A percentile compares a stretch with the other conserved stretches of the same genome.
Conservation (phyloP, 2,888 invertebrate genomes). For the Listrodromus nycthemerus region DNA sequence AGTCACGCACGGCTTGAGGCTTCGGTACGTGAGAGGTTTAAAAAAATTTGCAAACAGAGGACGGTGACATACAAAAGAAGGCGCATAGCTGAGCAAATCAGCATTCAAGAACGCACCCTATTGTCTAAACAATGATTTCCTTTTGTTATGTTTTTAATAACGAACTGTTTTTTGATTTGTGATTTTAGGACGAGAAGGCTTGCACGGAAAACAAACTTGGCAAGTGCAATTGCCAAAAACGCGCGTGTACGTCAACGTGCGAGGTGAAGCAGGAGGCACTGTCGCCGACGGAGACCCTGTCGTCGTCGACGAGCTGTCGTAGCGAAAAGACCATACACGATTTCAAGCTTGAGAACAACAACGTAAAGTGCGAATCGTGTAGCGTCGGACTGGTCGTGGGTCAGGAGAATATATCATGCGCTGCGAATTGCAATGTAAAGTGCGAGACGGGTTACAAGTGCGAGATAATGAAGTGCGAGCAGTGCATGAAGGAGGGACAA, state of each 20-base stretch:
- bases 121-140: not conserved
- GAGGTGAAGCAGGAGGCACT: constrained; percentile 82
- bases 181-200: constrained; percentile 77
- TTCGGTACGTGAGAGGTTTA: too few species aligned
- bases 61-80: too few species aligned
- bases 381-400: constrained; percentile 79
- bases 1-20: too few species aligned
- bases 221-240: constrained; percentile 80
- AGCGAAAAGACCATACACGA: constrained; percentile 68
- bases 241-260: constrained; percentile 80
- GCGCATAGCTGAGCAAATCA: too few species aligned
- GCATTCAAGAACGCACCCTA: too few species aligned
- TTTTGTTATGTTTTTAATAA: too few species aligned
- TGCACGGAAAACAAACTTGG: constrained; percentile 76
- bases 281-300: constrained; percentile 78
- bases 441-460: constrained; percentile 82
- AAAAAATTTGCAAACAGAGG: too few species aligned
- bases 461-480: constrained; percentile 81
- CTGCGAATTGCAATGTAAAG: constrained; percentile 81
- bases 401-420: constrained; percentile 77
- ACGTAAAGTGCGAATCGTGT: constrained; percentile 83
- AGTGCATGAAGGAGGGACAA: constrained; percentile 82
- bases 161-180: constrained; percentile 7
- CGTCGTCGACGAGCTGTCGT: constrained; percentile 66
- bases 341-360: constrained; percentile 82